Base-by-base conservation (phyloP, 2,113 vertebrate genomes). In the Thunnus maccoyii region DNA sequence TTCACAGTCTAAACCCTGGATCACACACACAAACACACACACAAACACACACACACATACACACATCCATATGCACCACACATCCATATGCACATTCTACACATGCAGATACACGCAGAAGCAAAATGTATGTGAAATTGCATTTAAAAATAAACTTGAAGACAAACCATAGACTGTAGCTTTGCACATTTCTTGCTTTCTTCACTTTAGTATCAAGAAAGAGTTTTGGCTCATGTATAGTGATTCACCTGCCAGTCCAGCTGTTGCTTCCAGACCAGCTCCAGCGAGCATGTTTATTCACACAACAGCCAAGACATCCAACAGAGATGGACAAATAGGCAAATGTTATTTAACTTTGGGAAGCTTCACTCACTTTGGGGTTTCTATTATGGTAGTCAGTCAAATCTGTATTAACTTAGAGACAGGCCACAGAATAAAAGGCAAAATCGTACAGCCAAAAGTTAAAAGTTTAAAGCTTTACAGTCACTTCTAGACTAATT, bases 161-260 rank as follows among this genome's bases (percentile, higher is more conserved):
- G 12, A 75, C 44, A 74, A 20, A 41, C 18, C 4, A 65, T 25
- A 20, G 13, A 71, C 20, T 56, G 54, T 18, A 25, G 41, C 22
- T 25, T 52, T 65, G 17, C n/a, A 3, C 10, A 8, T 79, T 70
- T 75, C 32, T 51, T 76, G 7, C 51, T 76, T n/a, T 76, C 50
- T 67, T 30, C 25, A 50, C 27, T 51, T 56, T 50, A 9, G 44
- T 68, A 41, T 67, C 32, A 30, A 22, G 7, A 79, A 67, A 56
- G 55, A 84, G 80, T 77, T 60, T 74, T 71, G 75, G 44, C 65
- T 66, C 16, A 25, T 48, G 32, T 57, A 54, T 77, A 73, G 60
- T 63, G 41, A 67, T 80, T 87, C 87, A 88, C 87, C 79, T 86
- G 82, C 78, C 77, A 86, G 77, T 54, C 65, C 69, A 84, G 82